Percentiles rank a stretch among this genome's conserved stretches.
Evolutionary conservation across 1,140 invertebrate genomes (phyloP).

Genomic region (Drepana arcuata): DNA sequence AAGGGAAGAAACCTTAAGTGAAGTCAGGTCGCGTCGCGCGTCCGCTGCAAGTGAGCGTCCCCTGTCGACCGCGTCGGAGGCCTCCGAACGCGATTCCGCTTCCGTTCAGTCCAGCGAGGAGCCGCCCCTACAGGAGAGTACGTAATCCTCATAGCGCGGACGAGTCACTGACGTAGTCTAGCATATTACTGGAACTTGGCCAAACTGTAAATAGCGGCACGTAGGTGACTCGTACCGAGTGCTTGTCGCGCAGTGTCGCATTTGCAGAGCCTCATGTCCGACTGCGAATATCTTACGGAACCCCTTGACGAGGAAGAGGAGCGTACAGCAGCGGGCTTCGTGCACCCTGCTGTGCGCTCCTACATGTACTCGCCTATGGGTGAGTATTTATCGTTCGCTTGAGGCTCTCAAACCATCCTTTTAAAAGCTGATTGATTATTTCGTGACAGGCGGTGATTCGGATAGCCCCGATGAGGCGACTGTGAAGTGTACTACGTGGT

Average conservation of each 20-base stretch:
- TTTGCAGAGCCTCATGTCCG: slow-evolving; percentile 59
- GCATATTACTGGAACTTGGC: slow-evolving; percentile 52
- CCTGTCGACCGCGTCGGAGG: slow-evolving; percentile 55
- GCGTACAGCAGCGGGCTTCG: slow-evolving; percentile 42
- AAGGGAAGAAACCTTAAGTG: slow-evolving; percentile 26
- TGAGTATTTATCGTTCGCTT: slow-evolving; percentile 53
- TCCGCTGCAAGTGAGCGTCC: slow-evolving; percentile 54
- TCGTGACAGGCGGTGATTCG: slow-evolving; percentile 67
- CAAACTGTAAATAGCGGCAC: slow-evolving; percentile 62
- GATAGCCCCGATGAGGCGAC: slow-evolving; percentile 65
- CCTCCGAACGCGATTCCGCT: slow-evolving; percentile 57
- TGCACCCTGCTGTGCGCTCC: slow-evolving; percentile 66
- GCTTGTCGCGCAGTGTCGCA: slow-evolving; percentile 61
- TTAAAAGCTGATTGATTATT: slow-evolving; percentile 39
- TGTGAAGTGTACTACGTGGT: slow-evolving; percentile 60
- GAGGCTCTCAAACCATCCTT: slow-evolving; percentile 40
- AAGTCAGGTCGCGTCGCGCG: slow-evolving; percentile 26
- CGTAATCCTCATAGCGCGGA: slow-evolving; percentile 51
- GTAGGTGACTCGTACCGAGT: slow-evolving; percentile 51
- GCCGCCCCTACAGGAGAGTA: slow-evolving; percentile 60
- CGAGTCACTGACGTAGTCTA: slow-evolving; percentile 64
- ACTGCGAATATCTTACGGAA: slow-evolving; percentile 60
- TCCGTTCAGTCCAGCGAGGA: slow-evolving; percentile 68
- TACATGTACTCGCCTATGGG: slow-evolving; percentile 70
- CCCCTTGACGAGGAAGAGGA: slow-evolving; percentile 62